Base-by-base conservation (phyloP, 1,140 invertebrate species). In the Heterodera carotae region DNA sequence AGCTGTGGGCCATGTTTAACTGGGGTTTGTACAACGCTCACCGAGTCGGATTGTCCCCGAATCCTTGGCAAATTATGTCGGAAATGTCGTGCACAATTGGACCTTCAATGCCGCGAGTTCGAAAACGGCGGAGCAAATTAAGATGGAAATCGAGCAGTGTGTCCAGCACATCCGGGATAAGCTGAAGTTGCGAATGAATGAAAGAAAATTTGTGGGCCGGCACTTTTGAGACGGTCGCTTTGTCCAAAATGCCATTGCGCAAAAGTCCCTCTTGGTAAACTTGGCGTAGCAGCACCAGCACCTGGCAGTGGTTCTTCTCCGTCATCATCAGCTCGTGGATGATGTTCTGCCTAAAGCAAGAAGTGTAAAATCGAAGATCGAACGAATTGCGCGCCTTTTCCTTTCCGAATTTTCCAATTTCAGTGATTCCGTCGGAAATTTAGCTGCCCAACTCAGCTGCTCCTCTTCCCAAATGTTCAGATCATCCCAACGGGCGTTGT, bases 231-330 rank as follows among this genome's bases (percentile, higher is more conserved):
- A 71, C 33, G 27, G 56, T 33, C 7, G 3, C 43, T 25, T 53
- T 33, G 69, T 39, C 69, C 33, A 83, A 25, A 71, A 85, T 81
- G 18, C 76, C 77, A 43, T 76, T 68, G n/a, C 69, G 36, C 15
- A 73, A 33, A 22, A 84, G 48, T 7, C 80, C 83, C 18, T 80
- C 83, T 78, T 85, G 82, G 64, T 81, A 84, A 8, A 77, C 75
- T 73, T 84, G 83, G 48, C 85, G 83, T 8, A 84, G 74, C 53
- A 83, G 78, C 22, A 84, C 69, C 5, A 84, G 29, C 29, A 77
- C 72, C 69, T 83, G 82, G 59, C 84, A 84, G 64, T 84, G 83
- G 66, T 82, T 68, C 62, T 82, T 84, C 62, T 84, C 83, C 12
- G 83, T 84, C 5, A 43, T n/a, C 70, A 81, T 77, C 10, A 84